phyloP scores from a whole-genome alignment of 1,140 invertebrate genomes.

The Vanessa atalanta region DNA sequence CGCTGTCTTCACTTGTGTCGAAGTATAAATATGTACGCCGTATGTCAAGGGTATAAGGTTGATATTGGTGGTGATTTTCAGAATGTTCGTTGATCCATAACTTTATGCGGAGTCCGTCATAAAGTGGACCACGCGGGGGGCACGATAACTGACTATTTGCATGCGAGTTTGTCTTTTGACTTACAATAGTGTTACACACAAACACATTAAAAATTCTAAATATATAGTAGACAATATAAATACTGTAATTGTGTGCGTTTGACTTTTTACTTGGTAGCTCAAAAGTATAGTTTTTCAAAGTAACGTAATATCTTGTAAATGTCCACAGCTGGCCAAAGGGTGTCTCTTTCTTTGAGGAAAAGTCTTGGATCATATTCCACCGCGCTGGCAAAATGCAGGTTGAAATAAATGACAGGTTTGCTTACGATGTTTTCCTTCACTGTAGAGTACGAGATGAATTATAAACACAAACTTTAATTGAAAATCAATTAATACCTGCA shows the following conservation, averaged over 20 bases:
- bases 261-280: neutral
- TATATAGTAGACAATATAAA: neutral
- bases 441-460: no score
- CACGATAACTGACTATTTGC: conserved; percentile 52
- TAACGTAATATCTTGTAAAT: no score
- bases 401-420: no score
- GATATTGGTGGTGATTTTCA: neutral
- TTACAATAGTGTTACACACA: no score
- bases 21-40: neutral
- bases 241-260: neutral
- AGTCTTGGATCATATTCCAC: no score
- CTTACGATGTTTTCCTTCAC: no score
- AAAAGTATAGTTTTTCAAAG: no score
- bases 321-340: no score
- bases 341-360: no score
- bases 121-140: conserved; percentile 61
- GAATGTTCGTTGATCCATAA: conserved; percentile 37
- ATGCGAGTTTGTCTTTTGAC: conserved; percentile 26
- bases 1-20: conserved; percentile 21
- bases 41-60: conserved; percentile 4
- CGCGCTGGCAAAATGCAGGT: no score
- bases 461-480: no score
- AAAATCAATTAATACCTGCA: no score
- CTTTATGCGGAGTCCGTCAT: conserved; percentile 49
- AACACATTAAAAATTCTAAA: neutral